phyloP scores from a whole-genome alignment of 2,113 vertebrate species.

The Scartelaos histophorus region DNA sequence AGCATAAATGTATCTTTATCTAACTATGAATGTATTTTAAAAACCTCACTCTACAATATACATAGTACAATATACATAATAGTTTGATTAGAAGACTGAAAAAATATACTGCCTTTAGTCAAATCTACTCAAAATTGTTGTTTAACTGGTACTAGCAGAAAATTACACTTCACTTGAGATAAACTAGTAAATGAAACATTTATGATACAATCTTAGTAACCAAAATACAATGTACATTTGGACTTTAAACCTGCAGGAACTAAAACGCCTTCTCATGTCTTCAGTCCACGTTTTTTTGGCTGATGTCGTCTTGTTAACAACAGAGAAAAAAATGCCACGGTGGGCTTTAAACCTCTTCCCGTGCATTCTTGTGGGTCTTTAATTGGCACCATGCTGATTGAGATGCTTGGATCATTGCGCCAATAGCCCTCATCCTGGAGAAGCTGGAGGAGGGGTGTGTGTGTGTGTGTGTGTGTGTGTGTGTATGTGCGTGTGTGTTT shows the following conservation, averaged over 20 bases:
- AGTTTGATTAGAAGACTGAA: too few species aligned
- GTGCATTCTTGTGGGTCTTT: conserved; percentile 35
- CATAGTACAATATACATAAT: too few species aligned
- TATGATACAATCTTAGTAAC: not conserved
- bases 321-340: conserved; percentile 42
- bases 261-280: not conserved
- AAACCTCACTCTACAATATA: too few species aligned
- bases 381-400: conserved; percentile 57
- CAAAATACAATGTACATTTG: not conserved
- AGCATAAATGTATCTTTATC: not conserved
- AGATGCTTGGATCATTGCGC: conserved; percentile 39
- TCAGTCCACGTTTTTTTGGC: not conserved
- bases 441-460: conserved; percentile 1
- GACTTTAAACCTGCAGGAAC: not conserved
- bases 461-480: conserved; percentile 14
- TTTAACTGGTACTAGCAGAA: not conserved
- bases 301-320: conserved; percentile 14
- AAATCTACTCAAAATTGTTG: too few species aligned
- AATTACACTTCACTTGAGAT: not conserved
- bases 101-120: too few species aligned
- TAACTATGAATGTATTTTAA: too few species aligned
- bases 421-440: conserved; percentile 14
- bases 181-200: not conserved
- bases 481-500: conserved; percentile 11
- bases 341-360: conserved; percentile 23